Base-by-base conservation (phyloP, 1,140 invertebrate species). In the Stenopsyche tienmushanensis region DNA sequence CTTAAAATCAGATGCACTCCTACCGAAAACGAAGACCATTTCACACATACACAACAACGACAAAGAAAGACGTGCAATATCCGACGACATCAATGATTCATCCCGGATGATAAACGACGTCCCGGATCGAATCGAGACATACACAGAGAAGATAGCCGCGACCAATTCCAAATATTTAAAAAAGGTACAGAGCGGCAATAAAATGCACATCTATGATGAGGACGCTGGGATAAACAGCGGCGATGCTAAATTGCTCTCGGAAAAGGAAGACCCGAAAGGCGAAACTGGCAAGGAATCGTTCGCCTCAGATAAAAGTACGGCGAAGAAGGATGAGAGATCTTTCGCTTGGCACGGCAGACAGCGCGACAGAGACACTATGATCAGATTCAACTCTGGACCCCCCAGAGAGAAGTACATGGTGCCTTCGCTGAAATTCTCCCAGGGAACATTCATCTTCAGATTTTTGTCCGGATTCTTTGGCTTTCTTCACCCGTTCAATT, bases 401-500 rank as follows among this genome's bases (percentile, higher is more conserved):
- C 66, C 69, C 5, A 49, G 55, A 29, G 65, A 68, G 45, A 67
- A 60, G 49, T 71, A 71, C 34, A 53, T 67, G 2, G 47, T 67
- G 39, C 63, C 66, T 23, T 52, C 63, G 26, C 58, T 71, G 42
- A 53, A 64, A 26, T 58, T 71, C 44, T 41, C 58, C 1, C 62
- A 71, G 26, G 69, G 69, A 23, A 41, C 54, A 63, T 71, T 67
- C 53, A 24, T 65, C 39, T 71, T 71, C 59, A 67, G 69, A 65
- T 71, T 71, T 57, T 34, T 71, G 59, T 65, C 69, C 0, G 59
- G 58, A 26, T 63, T 71, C 50, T 71, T 71, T 50, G 53, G 50
- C 44, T 67, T 67, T 42, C 53, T 71, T 10, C 69, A 71, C 23
- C 69, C 69, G 23, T 71, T 68, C 52, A 58, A 71, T 57, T 71